Base-by-base conservation (phyloP, 1,140 invertebrate species). In the Cataglyphis hispanica region DNA sequence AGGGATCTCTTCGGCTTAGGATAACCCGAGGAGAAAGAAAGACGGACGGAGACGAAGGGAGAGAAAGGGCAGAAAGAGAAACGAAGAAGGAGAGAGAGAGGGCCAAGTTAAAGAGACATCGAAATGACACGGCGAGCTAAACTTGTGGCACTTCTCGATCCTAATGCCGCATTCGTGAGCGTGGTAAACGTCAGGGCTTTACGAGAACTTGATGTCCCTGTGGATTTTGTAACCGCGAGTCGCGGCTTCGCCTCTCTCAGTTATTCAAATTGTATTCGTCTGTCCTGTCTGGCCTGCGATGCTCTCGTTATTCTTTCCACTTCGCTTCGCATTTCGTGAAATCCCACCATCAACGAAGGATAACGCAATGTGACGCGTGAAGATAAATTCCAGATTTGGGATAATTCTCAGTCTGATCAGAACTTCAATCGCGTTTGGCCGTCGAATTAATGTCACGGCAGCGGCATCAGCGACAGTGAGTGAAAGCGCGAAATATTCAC, bases 131-230 rank as follows among this genome's bases (percentile, higher is more conserved):
- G 92, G 86, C 76, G 91, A 92, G 90, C 86, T 93, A 93, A 93
- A 93, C 92, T 94, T 91, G 76, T 92, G 93, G 84, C 92, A 91
- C 91, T 93, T 94, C 91, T 90, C 91, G 87, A 94, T 94, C 93
- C 89, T 93, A 93, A 93, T 93, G 93, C 89, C 64, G 85, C 75
- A 85, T 88, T 87, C 86, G 53, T 63, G 34, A 89, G 80, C 69
- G 77, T 89, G 87, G 84, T 86, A 77, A 92, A 90, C 88, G 93
- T 93, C 91, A 90, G 88, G 87, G 90, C 80, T 90, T 90, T 63
- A 83, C 74, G 85, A 86, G 69, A 91, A 92, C 90, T 92, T 93
- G 88, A 90, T 90, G 86, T 93, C 91, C 89, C 87, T 63, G 88
- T 92, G 92, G 90, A 92, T 93, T 92, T 90, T 89, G 88, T 87